Evolutionary conservation across 2,888 invertebrate genomes (phyloP).

Genomic region (Selenia dentaria): DNA sequence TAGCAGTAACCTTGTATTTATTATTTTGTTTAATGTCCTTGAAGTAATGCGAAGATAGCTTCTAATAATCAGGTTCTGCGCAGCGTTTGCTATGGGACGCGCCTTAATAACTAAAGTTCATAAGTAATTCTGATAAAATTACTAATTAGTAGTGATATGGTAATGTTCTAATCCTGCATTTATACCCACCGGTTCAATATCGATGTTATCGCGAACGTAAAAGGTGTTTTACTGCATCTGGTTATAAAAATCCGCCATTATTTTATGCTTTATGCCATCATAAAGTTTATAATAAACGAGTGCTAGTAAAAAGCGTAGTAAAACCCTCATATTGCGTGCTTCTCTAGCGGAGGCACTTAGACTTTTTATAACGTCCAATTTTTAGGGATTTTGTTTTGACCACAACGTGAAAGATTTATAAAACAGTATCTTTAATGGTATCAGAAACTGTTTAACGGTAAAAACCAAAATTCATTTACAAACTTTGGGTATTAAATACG

Average conservation of each 20-base stretch:
- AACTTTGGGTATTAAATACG: too few relatives aligned
- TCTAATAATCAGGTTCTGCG: too few relatives aligned
- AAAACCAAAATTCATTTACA: too few relatives aligned
- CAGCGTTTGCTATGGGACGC: too few relatives aligned
- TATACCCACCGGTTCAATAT: constrained; percentile 21
- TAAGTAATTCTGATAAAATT: too few relatives aligned
- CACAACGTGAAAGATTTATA: neutral
- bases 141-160: constrained; percentile 1
- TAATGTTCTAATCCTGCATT: constrained; percentile 5
- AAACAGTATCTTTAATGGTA: too few relatives aligned
- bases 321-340: constrained; percentile 63
- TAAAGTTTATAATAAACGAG: constrained; percentile 82
- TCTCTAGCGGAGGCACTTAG: constrained; percentile 42
- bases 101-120: too few relatives aligned
- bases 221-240: constrained; percentile 77
- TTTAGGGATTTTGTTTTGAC: constrained; percentile 30
- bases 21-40: too few relatives aligned
- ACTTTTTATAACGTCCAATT: constrained; percentile 40
- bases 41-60: too few relatives aligned
- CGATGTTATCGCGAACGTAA: constrained; percentile 52
- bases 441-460: too few relatives aligned
- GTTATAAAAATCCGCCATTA: constrained; percentile 78
- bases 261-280: constrained; percentile 74
- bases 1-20: too few relatives aligned
- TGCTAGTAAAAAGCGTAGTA: constrained; percentile 67